Evolutionary conservation across 2,888 invertebrate species (phyloP).

Genomic region (Pantelozetes paolii): DNA sequence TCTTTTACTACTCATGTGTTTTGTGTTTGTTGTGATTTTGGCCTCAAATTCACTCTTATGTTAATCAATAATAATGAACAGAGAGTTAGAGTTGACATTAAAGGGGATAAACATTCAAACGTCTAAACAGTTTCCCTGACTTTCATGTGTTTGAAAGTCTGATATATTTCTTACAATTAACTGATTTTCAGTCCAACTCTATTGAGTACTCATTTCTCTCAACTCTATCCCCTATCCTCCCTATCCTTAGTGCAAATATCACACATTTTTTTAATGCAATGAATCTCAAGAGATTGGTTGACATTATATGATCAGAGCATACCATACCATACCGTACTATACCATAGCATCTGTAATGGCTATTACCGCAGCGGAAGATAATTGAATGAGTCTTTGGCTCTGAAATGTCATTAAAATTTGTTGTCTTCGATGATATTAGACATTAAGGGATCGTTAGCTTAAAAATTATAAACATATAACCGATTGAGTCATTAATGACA

Average conservation of each 20-base stretch:
- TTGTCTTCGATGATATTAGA: background rate
- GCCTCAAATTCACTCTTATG: constrained; percentile 15
- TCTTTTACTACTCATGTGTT: background rate
- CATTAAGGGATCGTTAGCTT: constrained; percentile 21
- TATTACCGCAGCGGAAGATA: constrained; percentile 24
- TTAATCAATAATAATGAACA: constrained; percentile 33
- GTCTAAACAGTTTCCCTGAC: background rate
- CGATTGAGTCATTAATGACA: background rate
- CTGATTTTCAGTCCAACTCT: constrained; percentile 11
- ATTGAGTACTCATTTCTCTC: background rate
- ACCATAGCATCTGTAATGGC: constrained; percentile 28
- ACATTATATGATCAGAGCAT: background rate
- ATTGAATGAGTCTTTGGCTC: constrained; percentile 21
- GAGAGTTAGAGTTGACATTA: background rate
- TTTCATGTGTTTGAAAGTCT: background rate
- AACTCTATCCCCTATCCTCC: background rate
- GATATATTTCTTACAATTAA: background rate
- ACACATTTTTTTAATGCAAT: background rate
- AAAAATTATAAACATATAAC: constrained; percentile 16
- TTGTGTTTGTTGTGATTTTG: constrained; percentile 13
- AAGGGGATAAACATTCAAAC: background rate
- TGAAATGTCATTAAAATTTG: background rate
- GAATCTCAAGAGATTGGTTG: constrained; percentile 11
- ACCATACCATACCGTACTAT: no score
- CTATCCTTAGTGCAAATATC: background rate